Evolutionary conservation across 2,888 invertebrate genomes (phyloP).

Genomic region (Leptopterna dolabrata): DNA sequence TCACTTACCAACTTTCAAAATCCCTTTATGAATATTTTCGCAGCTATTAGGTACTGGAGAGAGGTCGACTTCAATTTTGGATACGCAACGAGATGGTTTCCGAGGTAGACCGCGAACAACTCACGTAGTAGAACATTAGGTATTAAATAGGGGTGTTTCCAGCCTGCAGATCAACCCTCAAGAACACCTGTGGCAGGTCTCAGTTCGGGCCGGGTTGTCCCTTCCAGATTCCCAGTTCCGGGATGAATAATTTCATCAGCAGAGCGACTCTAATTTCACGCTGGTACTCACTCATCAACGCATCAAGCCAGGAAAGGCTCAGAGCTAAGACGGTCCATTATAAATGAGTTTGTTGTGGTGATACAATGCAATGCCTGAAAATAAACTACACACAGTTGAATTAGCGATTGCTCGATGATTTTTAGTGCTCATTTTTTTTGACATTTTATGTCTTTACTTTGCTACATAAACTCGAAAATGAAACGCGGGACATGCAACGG

Average conservation of each 20-base stretch:
- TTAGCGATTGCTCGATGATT: too few species aligned
- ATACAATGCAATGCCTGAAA: too few species aligned
- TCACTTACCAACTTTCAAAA: neutral
- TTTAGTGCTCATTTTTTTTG: too few species aligned
- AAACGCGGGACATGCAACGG: too few species aligned
- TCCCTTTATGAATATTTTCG: neutral
- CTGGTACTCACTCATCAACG: neutral
- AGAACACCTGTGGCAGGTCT: neutral
- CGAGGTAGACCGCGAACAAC: neutral
- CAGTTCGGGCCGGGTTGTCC: neutral
- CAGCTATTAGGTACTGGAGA: neutral
- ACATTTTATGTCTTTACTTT: too few species aligned
- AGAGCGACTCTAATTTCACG: neutral
- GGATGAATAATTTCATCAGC: neutral
- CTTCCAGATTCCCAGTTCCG: neutral
- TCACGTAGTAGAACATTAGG: neutral
- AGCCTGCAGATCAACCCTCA: neutral
- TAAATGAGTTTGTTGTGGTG: too few species aligned
- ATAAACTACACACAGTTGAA: too few species aligned
- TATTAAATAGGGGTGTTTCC: neutral
- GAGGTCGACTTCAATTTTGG: neutral
- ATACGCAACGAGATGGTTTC: neutral
- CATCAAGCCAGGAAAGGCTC: neutral
- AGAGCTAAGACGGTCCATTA: too few species aligned
- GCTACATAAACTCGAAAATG: too few species aligned